Evolutionary conservation across 2,888 invertebrate species (phyloP).

Genomic region (Hemaris fuciformis): DNA sequence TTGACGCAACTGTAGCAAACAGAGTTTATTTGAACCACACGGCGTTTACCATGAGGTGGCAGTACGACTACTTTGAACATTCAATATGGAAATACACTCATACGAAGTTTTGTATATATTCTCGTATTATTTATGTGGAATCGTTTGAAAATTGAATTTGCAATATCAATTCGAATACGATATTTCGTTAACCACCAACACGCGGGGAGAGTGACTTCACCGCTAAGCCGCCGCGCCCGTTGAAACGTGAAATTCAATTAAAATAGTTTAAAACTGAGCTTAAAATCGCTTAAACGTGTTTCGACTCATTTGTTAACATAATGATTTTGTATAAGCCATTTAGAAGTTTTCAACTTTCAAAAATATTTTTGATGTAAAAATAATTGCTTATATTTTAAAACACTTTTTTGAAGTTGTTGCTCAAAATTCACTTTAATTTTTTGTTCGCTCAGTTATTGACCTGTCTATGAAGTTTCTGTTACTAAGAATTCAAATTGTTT

Average conservation of each 20-base stretch:
- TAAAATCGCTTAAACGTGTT: background rate
- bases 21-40: background rate
- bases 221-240: background rate
- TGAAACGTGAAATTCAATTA: conserved; percentile 4
- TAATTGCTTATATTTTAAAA: background rate
- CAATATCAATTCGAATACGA: background rate
- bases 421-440: background rate
- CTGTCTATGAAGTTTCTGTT: too few species aligned
- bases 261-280: background rate
- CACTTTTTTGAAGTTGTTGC: background rate
- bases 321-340: background rate
- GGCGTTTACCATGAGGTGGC: background rate
- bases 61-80: too few species aligned
- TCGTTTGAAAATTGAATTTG: background rate
- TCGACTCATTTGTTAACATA: background rate
- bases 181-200: background rate
- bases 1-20: background rate
- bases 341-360: background rate
- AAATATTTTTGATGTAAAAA: background rate
- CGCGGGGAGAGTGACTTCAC: background rate
- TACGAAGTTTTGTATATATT: too few species aligned
- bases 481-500: too few species aligned
- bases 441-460: background rate
- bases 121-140: background rate
- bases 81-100: too few species aligned